Evolutionary conservation across 2,888 invertebrate species (phyloP).

Genomic region (Philereme vetulata): DNA sequence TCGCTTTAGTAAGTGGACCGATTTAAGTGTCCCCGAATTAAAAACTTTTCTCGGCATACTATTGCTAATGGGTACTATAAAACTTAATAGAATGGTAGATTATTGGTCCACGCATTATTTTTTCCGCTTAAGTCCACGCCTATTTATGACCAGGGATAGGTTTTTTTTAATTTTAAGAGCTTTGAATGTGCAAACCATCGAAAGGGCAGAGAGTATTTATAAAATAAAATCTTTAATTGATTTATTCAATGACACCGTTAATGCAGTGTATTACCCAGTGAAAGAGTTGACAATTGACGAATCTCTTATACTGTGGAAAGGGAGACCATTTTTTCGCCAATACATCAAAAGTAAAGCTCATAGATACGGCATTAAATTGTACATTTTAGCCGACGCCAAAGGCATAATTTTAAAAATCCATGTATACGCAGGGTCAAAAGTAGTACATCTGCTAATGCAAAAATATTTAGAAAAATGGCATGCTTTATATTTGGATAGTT

Average conservation of each 20-base stretch:
- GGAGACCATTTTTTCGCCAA: slow-evolving; percentile 42
- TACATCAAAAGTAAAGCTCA: slow-evolving; percentile 40
- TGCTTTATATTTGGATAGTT: slow-evolving; percentile 36
- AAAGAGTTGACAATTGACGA: slow-evolving; percentile 28
- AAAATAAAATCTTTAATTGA: slow-evolving; percentile 34
- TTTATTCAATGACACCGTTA: slow-evolving; percentile 41
- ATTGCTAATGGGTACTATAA: too few species aligned
- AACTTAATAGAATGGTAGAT: too few species aligned
- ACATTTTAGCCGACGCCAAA: too few species aligned
- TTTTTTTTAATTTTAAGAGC: slow-evolving; percentile 32
- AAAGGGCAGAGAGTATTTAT: too few species aligned
- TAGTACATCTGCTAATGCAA: slow-evolving; percentile 25
- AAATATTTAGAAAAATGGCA: slow-evolving; percentile 36
- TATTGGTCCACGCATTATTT: too few species aligned
- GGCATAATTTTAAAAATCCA: too few species aligned
- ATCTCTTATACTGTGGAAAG: slow-evolving; percentile 38
- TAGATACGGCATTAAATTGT: too few species aligned
- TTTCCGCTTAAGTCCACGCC: too few species aligned
- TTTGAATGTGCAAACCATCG: slow-evolving; percentile 9
- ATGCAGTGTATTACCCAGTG: slow-evolving; percentile 31
- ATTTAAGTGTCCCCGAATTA: too few species aligned
- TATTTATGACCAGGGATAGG: slow-evolving; percentile 9
- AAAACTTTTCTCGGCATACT: too few species aligned
- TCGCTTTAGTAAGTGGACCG: too few species aligned
- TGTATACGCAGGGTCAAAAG: too few species aligned